Percentiles rank a stretch among this genome's conserved stretches.
Evolutionary conservation across 2,888 invertebrate genomes (phyloP).

Genomic region (Diaprepes abbreviatus): DNA sequence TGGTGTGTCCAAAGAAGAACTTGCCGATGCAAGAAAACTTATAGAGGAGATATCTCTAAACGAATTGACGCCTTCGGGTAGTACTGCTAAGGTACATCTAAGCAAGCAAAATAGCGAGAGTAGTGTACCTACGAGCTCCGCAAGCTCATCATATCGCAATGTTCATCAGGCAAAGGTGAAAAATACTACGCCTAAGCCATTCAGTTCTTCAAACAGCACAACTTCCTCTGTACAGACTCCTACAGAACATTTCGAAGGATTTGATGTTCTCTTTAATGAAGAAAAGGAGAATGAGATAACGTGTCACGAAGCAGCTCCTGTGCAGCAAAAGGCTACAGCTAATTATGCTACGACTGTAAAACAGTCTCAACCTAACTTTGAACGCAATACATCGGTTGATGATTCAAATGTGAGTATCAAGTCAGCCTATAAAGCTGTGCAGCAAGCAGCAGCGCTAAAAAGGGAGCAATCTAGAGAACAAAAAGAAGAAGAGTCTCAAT

Average conservation of each 20-base stretch:
- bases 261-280: conserved; percentile 63
- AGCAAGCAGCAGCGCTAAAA: conserved; percentile 53
- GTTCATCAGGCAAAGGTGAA: conserved; percentile 57
- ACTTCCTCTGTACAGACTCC: conserved; percentile 65
- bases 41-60: conserved; percentile 76
- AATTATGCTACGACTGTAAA: conserved; percentile 33
- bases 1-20: conserved; percentile 85
- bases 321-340: conserved; percentile 47
- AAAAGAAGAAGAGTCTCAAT: conserved; percentile 58
- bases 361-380: conserved; percentile 29
- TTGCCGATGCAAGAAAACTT: conserved; percentile 82
- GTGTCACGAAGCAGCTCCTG: conserved; percentile 49
- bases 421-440: conserved; percentile 54
- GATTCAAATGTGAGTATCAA: conserved; percentile 48
- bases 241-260: conserved; percentile 62
- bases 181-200: conserved; percentile 67
- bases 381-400: conserved; percentile 41
- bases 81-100: conserved; percentile 54
- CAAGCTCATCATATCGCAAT: conserved; percentile 53
- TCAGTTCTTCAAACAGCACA: conserved; percentile 60
- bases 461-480: conserved; percentile 33
- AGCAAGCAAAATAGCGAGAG: conserved; percentile 70
- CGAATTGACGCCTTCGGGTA: conserved; percentile 58
- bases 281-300: conserved; percentile 58
- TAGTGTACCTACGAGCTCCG: conserved; percentile 58